Evolutionary conservation across 2,797 vertebrate genomes (phyloP), one percentile per base, ranked within the genome.

Genomic region (Astyanax mexicanus): DNA sequence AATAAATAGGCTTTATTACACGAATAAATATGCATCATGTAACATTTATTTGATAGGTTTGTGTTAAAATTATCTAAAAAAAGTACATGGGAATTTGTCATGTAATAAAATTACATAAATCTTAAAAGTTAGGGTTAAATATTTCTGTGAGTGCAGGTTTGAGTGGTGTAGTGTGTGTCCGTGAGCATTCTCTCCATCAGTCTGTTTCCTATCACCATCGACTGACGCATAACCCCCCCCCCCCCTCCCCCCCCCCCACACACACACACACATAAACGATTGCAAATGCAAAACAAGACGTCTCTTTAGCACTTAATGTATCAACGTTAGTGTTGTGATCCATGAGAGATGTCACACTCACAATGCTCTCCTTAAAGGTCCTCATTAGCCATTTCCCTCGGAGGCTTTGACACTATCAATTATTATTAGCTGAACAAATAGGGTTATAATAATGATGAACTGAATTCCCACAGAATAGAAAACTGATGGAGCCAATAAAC

Each of bases 241-340:
- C 17, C 17, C 44, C 32, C 21, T 38, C 21, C 27, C 38, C 32
- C 67, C 17, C 25, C 21, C 12, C 17, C 44, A 32, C 13, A 40
- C n/a, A 7, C 78, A 49, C 21, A 21, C 19, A 37, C 10, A 75
- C 85, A 72, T 69, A 83, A 88, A 87, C 86, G 62, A 88, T 83
- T 84, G 80, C 70, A 80, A 85, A 85, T 84, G 85, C 84, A 83
- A 88, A 88, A 87, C 79, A 87, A 88, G 82, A 84, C 67, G 79
- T 88, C 80, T 84, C 75, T 27, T 72, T 25, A 69, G 77, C 84
- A 86, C 76, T 86, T 77, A 81, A 86, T 80, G 80, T 64, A 82
- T 85, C 81, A 83, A 79, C 74, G 78, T 80, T 80, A 82, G 82
- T 60, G 74, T 83, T 58, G 60, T 83, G 81, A 86, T 88, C 79